Evolutionary conservation across 1,140 invertebrate species (phyloP), one percentile per base, ranked within the genome.

Genomic region (Drosophila pallidifrons): DNA sequence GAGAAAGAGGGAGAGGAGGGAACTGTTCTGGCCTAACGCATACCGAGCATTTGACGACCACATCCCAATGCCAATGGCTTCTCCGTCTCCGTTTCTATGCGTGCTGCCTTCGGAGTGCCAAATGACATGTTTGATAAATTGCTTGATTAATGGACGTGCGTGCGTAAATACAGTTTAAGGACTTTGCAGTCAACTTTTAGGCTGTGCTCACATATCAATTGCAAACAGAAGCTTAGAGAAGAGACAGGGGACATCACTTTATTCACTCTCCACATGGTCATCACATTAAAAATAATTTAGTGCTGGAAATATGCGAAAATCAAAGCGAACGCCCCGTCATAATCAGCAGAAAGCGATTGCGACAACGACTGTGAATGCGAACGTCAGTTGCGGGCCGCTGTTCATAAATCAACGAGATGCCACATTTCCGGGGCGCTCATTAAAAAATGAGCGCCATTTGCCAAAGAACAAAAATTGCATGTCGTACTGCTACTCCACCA

Each of bases 101-200:
- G 1, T 35, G 1, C 4, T 16, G n/a, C 32, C 46, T 28, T 38
- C 10, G 15, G 11, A 20, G 25, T 28, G 30, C 25, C 52, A 52
- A 58, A 75, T 89, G 83, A 89, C 83, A 89, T 88, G 85, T 85
- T 83, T 88, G 85, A 88, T 88, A 88, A 89, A 88, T 88, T 83
- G 75, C 82, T 89, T 89, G 83, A 88, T 88, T 88, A 88, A 88
- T 89, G 85, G 83, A 77, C 74, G 70, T 74, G 79, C 79, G 74
- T 89, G 85, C 67, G 77, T 83, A 88, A 88, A 83, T 78, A 89
- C 77, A 55, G 64, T 83, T 89, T 80, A 89, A 88, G 83, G 79
- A 79, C 85, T 81, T 41, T 25, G 61, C 52, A 77, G 51, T 72
- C 74, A 75, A 63, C 60, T 69, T 65, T 66, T 70, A 47, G 51